These are phyloP conservation scores for Metellina segmentata DNA, from an alignment of 2,888 invertebrate genomes.

Conservation along the genomic window DNA sequence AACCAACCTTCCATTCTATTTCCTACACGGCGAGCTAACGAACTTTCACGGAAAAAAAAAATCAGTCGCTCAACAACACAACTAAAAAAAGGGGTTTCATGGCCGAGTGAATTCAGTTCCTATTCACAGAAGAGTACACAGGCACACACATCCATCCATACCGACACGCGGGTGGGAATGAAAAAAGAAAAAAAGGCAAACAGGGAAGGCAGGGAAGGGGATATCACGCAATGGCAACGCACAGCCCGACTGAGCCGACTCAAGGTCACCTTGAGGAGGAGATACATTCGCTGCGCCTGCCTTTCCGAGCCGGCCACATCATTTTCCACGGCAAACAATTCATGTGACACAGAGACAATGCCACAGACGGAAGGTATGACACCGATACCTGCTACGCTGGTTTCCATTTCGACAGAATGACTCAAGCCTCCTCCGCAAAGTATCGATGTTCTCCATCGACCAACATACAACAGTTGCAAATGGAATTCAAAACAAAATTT, in stretches of 20 bases:
- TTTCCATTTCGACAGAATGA: conserved; percentile 6
- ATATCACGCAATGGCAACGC: conserved; percentile 74
- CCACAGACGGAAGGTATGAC: conserved; percentile 39
- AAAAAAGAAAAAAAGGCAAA: conserved; percentile 58
- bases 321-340: conserved; percentile 39
- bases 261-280: conserved; percentile 72
- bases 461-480: neutral
- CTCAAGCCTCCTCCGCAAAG: neutral
- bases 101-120: conserved; percentile 75
- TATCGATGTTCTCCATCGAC: no score
- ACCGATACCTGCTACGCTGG: conserved; percentile 1
- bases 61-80: conserved; percentile 39
- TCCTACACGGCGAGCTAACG: conserved; percentile 74
- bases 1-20: conserved; percentile 75
- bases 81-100: conserved; percentile 66
- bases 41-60: conserved; percentile 75
- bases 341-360: conserved; percentile 52
- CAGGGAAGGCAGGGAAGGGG: conserved; percentile 39
- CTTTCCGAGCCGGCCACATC: conserved; percentile 37
- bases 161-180: conserved; percentile 39
- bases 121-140: conserved; percentile 74
- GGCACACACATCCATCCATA: conserved; percentile 68
- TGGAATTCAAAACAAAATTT: neutral
- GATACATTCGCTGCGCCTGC: conserved; percentile 31
- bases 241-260: conserved; percentile 39